Conservation (phyloP, 2,113 vertebrate species). For the Nipponia nippon region DNA sequence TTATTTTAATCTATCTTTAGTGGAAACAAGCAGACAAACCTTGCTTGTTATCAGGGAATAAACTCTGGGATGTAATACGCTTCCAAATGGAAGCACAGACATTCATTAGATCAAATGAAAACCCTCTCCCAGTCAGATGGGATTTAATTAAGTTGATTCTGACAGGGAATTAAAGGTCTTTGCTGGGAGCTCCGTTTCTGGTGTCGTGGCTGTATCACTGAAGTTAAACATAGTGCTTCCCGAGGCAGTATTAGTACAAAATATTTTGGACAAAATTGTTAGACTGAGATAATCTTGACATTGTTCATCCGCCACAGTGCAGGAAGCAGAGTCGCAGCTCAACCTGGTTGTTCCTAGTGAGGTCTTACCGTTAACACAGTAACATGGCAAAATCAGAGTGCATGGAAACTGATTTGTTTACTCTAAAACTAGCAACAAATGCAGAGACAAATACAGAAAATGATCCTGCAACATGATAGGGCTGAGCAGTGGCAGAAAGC, state of each 20-base stretch:
- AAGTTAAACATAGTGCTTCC: not conserved
- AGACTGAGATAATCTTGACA: not conserved
- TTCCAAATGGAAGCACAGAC: not conserved
- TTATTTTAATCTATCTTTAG: not conserved
- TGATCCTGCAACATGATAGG: not conserved
- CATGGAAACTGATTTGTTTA: not conserved
- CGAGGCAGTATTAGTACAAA: not conserved
- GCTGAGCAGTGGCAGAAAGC: not conserved
- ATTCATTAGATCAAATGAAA: not conserved
- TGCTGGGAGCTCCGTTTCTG: constrained; percentile 3
- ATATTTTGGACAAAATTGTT: not conserved
- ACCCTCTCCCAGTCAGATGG: constrained; percentile 6
- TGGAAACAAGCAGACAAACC: not conserved
- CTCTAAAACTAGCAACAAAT: not conserved
- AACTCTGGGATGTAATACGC: not conserved
- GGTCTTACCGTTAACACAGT: not conserved
- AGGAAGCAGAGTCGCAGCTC: not conserved
- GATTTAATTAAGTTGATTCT: constrained; percentile 55
- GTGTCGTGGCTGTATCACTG: not conserved
- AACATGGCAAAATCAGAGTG: not conserved
- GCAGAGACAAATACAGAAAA: not conserved
- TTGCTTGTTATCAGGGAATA: not conserved
- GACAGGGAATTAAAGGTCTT: constrained; percentile 47
- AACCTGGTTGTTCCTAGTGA: not conserved
- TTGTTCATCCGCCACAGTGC: not conserved